Evolutionary conservation across 92 coral and sea anemone species (phyloP).

Genomic region (Plumapathes pennacea): DNA sequence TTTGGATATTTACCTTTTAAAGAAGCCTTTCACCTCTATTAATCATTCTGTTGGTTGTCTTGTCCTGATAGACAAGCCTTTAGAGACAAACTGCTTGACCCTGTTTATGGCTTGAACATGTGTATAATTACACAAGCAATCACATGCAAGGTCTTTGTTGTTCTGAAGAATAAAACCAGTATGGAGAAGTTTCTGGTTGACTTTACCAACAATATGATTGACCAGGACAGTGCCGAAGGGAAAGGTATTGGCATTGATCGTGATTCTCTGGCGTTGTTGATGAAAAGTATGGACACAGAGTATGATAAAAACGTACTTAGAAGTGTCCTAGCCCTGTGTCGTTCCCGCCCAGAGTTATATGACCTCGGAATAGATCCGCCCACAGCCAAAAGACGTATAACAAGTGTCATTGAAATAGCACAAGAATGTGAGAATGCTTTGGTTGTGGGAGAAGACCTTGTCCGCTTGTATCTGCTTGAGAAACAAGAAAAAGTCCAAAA

Average conservation of each 20-base stretch:
- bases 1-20: conserved; percentile 26
- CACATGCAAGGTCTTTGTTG: conserved; percentile 17
- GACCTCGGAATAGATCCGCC: conserved; percentile 40
- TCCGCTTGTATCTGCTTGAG: conserved; percentile 5
- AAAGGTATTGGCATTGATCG: conserved; percentile 6
- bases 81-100: conserved; percentile 61
- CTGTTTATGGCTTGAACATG: conserved; percentile 43
- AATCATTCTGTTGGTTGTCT: conserved; percentile 36
- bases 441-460: conserved; percentile 17
- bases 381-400: conserved; percentile 5
- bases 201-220: conserved; percentile 5
- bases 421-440: conserved; percentile 23
- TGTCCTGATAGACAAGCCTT: conserved; percentile 53
- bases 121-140: conserved; percentile 28
- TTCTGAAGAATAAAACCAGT: conserved; percentile 13
- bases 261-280: conserved; percentile 17
- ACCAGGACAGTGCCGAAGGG: conserved; percentile 9
- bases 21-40: conserved; percentile 51
- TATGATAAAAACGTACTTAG: conserved; percentile 23
- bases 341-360: conserved; percentile 11
- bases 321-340: conserved; percentile 15
- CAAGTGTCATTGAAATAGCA: conserved; percentile 21
- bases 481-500: conserved; percentile 12
- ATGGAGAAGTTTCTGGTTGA: conserved; percentile 13
- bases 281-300: conserved; percentile 50